Percentiles rank a stretch among this genome's conserved stretches.
These are phyloP conservation scores for Selenia dentaria DNA, from an alignment of 2,888 invertebrate species.

Conservation along the genomic window DNA sequence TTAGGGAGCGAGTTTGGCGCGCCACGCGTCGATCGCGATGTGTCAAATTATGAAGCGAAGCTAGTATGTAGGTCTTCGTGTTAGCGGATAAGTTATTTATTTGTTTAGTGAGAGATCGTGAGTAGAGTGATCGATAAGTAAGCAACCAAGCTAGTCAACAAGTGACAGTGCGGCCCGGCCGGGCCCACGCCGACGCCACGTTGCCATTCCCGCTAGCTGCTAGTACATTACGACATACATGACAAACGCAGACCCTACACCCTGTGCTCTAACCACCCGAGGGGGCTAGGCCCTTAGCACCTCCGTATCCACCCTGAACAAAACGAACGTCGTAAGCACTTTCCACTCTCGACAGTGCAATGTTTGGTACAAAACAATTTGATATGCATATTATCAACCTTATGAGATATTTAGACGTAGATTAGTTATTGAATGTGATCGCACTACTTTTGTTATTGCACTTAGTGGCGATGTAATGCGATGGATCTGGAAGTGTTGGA, in stretches of 20 bases:
- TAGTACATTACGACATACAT: slow-evolving; percentile 44
- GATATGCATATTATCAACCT: slow-evolving; percentile 58
- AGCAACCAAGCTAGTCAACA: slow-evolving; percentile 81
- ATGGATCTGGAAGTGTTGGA: slow-evolving; percentile 31
- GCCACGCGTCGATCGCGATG: slow-evolving; percentile 50
- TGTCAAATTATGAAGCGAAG: slow-evolving; percentile 65
- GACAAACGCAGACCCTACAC: slow-evolving; percentile 46
- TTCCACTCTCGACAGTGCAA: slow-evolving; percentile 14
- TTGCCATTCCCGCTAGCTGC: slow-evolving; percentile 72
- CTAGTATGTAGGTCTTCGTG: slow-evolving; percentile 56
- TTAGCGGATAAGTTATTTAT: slow-evolving; percentile 77
- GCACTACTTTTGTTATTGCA: slow-evolving; percentile 71
- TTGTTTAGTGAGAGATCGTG: slow-evolving; percentile 75
- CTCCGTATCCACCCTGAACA: slow-evolving; percentile 39
- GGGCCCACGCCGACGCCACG: slow-evolving; percentile 56
- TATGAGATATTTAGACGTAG: slow-evolving; percentile 59
- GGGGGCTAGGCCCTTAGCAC: no score
- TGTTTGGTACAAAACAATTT: slow-evolving; percentile 74
- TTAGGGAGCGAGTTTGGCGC: slow-evolving; percentile 47
- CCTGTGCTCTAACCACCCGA: slow-evolving; percentile 42
- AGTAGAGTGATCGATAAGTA: slow-evolving; percentile 67
- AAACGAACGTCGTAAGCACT: slow-evolving; percentile 14
- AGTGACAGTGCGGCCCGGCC: slow-evolving; percentile 56
- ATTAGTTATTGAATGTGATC: slow-evolving; percentile 63
- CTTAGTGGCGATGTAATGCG: slow-evolving; percentile 46